A percentile compares a stretch with the other conserved stretches of the same genome.
Evolutionary conservation across 2,888 invertebrate genomes (phyloP).

Genomic region (Cryptosula pallasiana): DNA sequence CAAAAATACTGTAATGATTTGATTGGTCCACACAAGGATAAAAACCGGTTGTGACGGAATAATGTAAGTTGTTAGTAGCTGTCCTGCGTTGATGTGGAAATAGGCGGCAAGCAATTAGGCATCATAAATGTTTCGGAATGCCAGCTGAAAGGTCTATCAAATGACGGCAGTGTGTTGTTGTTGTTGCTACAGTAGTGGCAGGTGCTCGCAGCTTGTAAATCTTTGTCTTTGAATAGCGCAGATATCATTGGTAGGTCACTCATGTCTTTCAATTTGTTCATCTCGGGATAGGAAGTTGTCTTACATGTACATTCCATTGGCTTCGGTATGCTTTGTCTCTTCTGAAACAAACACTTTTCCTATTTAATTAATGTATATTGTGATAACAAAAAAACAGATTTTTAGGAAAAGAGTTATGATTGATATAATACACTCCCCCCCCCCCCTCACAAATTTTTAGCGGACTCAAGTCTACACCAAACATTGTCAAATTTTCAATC

Average conservation of each 20-base stretch:
- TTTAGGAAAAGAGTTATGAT: too few species aligned
- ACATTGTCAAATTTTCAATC: too few species aligned
- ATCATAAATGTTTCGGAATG: slow-evolving; percentile 10
- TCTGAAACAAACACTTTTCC: too few species aligned
- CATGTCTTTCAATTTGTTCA: slow-evolving; percentile 16
- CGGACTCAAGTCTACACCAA: too few species aligned
- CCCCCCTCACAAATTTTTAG: too few species aligned
- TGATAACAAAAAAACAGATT: too few species aligned
- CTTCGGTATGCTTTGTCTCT: not conserved
- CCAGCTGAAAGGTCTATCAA: slow-evolving; percentile 1
- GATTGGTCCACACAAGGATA: too few species aligned
- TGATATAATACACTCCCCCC: too few species aligned
- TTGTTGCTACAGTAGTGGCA: not conserved
- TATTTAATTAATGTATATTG: too few species aligned
- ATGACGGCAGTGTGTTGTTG: not conserved
- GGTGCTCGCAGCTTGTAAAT: not conserved
- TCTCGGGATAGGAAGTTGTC: slow-evolving; percentile 2
- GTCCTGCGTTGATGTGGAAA: not conserved
- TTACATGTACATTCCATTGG: not conserved
- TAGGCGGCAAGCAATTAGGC: not conserved
- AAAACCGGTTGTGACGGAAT: too few species aligned
- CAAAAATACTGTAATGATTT: too few species aligned
- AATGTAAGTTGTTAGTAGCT: not conserved
- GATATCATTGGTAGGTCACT: slow-evolving; percentile 17
- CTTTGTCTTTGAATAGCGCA: slow-evolving; percentile 4